Conservation (phyloP, 2,888 invertebrate genomes). For the Andrena camellia region DNA sequence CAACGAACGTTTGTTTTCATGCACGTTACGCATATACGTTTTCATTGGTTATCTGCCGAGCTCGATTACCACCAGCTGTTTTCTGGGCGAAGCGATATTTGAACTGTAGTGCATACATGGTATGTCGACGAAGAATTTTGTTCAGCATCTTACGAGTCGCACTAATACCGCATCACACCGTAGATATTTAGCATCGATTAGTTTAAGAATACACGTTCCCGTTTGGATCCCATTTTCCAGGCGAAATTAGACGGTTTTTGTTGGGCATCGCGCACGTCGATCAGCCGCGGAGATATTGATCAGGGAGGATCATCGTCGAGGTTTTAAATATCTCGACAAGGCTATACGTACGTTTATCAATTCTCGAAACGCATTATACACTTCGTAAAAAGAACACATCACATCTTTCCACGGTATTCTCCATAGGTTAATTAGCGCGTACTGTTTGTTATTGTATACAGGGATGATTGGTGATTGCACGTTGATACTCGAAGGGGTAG, state of each 20-base stretch:
- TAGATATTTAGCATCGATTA: slow-evolving; percentile 30
- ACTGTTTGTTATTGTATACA: slow-evolving; percentile 20
- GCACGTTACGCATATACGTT: slow-evolving; percentile 51
- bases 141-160: slow-evolving; percentile 26
- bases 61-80: slow-evolving; percentile 11
- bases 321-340: background rate
- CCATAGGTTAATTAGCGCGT: slow-evolving; percentile 6
- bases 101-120: slow-evolving; percentile 20
- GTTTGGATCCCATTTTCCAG: slow-evolving; percentile 4
- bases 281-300: background rate
- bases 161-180: slow-evolving; percentile 14
- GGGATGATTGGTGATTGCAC: background rate
- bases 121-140: slow-evolving; percentile 13
- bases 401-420: slow-evolving; percentile 16
- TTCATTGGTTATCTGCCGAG: background rate
- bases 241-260: background rate
- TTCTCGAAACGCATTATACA: background rate
- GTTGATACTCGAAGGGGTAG: background rate
- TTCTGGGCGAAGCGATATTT: slow-evolving; percentile 5
- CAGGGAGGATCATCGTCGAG: background rate
- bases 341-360: background rate
- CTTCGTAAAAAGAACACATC: background rate
- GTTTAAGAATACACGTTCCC: background rate
- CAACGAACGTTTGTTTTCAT: slow-evolving; percentile 25
- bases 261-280: slow-evolving; percentile 7